A percentile compares a stretch with the other conserved stretches of the same genome.
Evolutionary conservation across 2,113 vertebrate species (phyloP).

Genomic region (Eulemur macaco): DNA sequence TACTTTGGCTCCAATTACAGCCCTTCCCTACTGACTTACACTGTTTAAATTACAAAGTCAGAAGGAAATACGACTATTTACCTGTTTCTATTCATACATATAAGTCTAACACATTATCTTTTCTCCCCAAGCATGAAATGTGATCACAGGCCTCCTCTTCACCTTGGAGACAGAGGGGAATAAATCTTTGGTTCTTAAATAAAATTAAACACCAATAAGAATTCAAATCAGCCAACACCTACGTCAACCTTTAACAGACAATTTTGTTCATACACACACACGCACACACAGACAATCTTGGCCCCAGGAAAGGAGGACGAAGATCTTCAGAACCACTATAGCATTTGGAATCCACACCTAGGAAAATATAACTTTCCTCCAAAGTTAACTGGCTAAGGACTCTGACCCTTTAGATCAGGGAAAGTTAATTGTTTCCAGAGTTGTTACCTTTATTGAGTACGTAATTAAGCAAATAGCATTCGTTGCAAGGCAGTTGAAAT

Average conservation of each 20-base stretch:
- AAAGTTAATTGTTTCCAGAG: slow-evolving; percentile 16
- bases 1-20: slow-evolving; percentile 84
- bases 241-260: slow-evolving; percentile 61
- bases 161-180: slow-evolving; percentile 62
- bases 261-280: not conserved
- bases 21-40: slow-evolving; percentile 84
- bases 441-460: slow-evolving; percentile 5
- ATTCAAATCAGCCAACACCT: slow-evolving; percentile 60
- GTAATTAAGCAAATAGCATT: not conserved
- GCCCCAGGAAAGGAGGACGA: slow-evolving; percentile 51
- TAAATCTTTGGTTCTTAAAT: slow-evolving; percentile 57
- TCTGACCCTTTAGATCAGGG: not conserved
- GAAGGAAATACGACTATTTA: slow-evolving; percentile 81
- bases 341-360: not conserved
- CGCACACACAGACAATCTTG: not conserved
- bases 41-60: slow-evolving; percentile 87
- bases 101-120: slow-evolving; percentile 79
- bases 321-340: not conserved
- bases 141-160: slow-evolving; percentile 68
- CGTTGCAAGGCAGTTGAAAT: not conserved
- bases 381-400: not conserved
- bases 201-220: slow-evolving; percentile 53
- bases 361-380: not conserved
- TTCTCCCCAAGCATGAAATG: slow-evolving; percentile 66
- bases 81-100: slow-evolving; percentile 82